These are phyloP conservation scores for Patiria miniata DNA, from an alignment of 35 echinoderm and acorn worm genomes.

Conservation along the genomic window DNA sequence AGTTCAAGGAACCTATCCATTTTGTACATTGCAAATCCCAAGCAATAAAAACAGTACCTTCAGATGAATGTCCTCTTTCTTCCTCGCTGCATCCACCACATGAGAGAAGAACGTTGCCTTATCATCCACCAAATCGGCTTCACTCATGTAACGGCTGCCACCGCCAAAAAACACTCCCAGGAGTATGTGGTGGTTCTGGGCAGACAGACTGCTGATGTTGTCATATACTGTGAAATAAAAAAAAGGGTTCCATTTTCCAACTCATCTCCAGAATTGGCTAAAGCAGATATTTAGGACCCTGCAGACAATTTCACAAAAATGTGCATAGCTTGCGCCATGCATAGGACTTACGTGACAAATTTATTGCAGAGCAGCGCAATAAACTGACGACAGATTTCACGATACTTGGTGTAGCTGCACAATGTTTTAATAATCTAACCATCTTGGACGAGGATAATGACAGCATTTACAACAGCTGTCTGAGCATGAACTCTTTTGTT, in stretches of 20 bases:
- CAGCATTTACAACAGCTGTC: too few species aligned
- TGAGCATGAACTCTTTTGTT: too few species aligned
- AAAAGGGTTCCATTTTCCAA: not conserved
- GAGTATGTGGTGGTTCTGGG: conserved; percentile 24
- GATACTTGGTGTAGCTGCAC: too few species aligned
- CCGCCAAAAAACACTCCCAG: conserved; percentile 32
- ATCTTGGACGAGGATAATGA: too few species aligned
- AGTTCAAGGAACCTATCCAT: not conserved
- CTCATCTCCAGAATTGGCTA: too few species aligned
- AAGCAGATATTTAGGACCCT: too few species aligned
- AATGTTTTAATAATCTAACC: too few species aligned
- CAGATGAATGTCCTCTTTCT: conserved; percentile 27
- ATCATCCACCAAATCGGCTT: conserved; percentile 17
- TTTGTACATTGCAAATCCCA: not conserved
- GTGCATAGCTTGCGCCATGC: too few species aligned
- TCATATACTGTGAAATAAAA: conserved; percentile 43
- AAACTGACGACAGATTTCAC: too few species aligned
- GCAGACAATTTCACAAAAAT: too few species aligned
- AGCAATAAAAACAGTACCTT: conserved; percentile 35
- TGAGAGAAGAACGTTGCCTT: conserved; percentile 33
- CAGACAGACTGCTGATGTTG: conserved; percentile 9
- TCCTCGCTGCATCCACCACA: conserved; percentile 12
- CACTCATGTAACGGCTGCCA: not conserved
- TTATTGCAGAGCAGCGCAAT: too few species aligned
- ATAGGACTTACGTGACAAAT: too few species aligned